These are phyloP conservation scores for Synanthedon andrenaeformis DNA, from an alignment of 2,888 invertebrate species.

Conservation along the genomic window DNA sequence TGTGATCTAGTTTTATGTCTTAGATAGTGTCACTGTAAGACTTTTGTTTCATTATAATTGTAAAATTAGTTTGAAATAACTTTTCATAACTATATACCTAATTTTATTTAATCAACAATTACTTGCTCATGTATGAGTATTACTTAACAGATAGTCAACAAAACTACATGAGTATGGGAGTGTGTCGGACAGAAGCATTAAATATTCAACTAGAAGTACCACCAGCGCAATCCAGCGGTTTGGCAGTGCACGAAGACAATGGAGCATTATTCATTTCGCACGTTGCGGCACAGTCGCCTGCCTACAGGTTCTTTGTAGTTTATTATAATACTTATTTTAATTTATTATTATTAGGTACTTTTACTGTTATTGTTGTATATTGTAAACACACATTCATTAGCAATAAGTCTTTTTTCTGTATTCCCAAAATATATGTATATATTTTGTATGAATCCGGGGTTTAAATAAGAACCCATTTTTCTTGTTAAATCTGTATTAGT, in stretches of 20 bases:
- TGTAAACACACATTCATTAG: neutral
- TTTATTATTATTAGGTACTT: no score
- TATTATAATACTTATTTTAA: neutral
- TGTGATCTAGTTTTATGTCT: no score
- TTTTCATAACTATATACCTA: no score
- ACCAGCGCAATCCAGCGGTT: constrained; percentile 54
- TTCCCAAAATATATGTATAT: neutral
- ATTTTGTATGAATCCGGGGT: no score
- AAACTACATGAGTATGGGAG: constrained; percentile 57
- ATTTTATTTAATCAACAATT: no score
- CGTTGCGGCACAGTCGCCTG: constrained; percentile 54
- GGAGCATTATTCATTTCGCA: constrained; percentile 49
- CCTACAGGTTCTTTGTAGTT: constrained; percentile 36
- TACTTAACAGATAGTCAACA: constrained; percentile 37
- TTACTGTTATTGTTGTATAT: neutral
- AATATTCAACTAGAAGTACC: constrained; percentile 59
- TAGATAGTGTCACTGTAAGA: no score
- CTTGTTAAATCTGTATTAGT: no score
- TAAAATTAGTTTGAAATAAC: no score
- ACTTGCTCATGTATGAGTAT: no score
- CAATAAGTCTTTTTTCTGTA: neutral
- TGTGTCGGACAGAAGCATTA: constrained; percentile 55
- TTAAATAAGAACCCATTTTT: neutral
- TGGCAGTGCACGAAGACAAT: constrained; percentile 55
- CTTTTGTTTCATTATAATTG: no score